Evolutionary conservation across 2,888 invertebrate species (phyloP).

Genomic region (Spisula solida): DNA sequence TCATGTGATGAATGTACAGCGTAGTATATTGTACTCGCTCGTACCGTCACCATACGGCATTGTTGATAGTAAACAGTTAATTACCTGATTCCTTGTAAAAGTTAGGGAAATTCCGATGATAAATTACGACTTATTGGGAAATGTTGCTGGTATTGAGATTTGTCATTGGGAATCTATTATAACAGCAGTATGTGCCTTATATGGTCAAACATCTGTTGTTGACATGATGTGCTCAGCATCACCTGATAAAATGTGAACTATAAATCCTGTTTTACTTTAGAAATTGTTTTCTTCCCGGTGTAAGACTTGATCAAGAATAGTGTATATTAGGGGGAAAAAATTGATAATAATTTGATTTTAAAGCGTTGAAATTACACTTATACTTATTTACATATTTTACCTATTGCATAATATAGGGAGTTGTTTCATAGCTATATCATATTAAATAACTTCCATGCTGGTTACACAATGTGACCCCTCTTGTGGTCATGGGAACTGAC

Average conservation of each 20-base stretch:
- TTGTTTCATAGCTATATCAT: neutral
- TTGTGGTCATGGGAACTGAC: neutral
- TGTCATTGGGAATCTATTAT: neutral
- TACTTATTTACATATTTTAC: neutral
- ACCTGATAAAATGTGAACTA: too few species aligned
- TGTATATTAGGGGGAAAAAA: too few species aligned
- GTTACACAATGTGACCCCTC: neutral
- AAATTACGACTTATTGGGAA: neutral
- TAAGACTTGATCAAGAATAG: too few species aligned
- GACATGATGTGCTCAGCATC: too few species aligned
- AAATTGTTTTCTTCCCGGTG: too few species aligned
- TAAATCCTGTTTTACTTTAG: too few species aligned
- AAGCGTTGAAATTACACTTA: neutral
- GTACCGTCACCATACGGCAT: too few species aligned
- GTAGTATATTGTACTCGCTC: neutral
- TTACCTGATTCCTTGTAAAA: neutral
- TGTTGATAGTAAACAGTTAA: too few species aligned
- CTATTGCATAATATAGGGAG: slow-evolving; percentile 7
- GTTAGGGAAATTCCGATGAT: neutral
- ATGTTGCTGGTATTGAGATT: neutral
- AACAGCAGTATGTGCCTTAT: too few species aligned
- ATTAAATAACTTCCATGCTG: neutral
- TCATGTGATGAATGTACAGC: neutral
- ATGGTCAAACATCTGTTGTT: too few species aligned
- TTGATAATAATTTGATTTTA: too few species aligned